A percentile compares a stretch with the other conserved stretches of the same genome.
Conservation (phyloP, 2,797 vertebrate genomes). For the Phrynocephalus guinanensis region DNA sequence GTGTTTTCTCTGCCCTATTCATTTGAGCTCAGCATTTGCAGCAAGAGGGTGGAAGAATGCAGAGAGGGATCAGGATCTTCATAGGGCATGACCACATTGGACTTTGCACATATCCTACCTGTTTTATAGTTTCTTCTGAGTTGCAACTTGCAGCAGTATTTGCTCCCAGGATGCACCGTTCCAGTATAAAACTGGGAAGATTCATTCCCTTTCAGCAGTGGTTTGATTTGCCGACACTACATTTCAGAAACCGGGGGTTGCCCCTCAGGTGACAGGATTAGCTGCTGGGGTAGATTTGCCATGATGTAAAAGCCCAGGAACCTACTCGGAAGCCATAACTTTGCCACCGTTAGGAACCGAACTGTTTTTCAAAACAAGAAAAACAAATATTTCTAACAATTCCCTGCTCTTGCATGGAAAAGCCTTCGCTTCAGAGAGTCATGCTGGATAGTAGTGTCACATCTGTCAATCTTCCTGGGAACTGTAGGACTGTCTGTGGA, state of each 20-base stretch:
- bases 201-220: no score
- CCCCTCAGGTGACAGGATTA: not conserved
- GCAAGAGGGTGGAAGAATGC: no score
- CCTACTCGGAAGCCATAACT: not conserved
- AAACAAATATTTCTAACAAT: not conserved
- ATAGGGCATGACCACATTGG: no score
- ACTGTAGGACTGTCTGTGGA: not conserved
- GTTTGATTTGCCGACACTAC: no score
- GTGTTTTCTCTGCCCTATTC: no score
- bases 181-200: no score
- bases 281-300: not conserved
- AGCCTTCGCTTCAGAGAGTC: not conserved
- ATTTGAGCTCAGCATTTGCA: no score
- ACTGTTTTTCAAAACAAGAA: not conserved
- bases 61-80: no score
- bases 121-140: no score
- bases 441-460: not conserved
- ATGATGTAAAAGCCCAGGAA: not conserved
- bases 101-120: no score
- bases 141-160: no score
- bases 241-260: not conserved
- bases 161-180: no score
- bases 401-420: not conserved
- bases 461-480: not conserved
- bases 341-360: not conserved